Evolutionary conservation across 2,113 vertebrate genomes (phyloP).

Genomic region (Ornithorhynchus anatinus): DNA sequence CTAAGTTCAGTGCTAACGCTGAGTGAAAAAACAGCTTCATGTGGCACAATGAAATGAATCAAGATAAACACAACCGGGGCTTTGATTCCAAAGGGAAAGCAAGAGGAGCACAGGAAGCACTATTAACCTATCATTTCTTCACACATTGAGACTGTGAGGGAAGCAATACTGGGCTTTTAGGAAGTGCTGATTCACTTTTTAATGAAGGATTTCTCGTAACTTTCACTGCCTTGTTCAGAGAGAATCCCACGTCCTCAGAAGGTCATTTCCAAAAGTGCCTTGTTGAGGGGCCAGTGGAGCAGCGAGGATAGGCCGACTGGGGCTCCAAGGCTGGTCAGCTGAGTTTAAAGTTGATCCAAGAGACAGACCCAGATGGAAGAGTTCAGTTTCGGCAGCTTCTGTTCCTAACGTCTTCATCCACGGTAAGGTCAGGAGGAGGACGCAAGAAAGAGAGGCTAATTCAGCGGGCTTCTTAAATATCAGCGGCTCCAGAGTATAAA

Average conservation of each 20-base stretch:
- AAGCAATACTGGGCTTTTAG: neutral
- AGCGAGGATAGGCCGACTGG: neutral
- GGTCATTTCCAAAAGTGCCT: neutral
- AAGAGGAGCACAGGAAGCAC: accelerated
- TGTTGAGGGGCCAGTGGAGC: neutral
- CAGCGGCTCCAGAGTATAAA: too few relatives aligned
- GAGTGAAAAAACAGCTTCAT: too few relatives aligned
- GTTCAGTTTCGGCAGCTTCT: too few relatives aligned
- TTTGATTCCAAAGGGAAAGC: accelerated
- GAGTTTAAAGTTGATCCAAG: too few relatives aligned
- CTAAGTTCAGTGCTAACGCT: too few relatives aligned
- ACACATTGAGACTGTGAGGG: accelerated
- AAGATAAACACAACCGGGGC: neutral
- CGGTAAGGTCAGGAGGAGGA: too few relatives aligned
- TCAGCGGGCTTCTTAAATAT: too few relatives aligned
- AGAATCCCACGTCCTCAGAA: neutral
- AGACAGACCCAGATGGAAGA: too few relatives aligned
- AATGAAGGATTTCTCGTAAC: neutral
- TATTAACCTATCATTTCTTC: accelerated
- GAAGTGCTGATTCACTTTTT: neutral
- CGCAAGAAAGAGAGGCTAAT: too few relatives aligned
- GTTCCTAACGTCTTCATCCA: too few relatives aligned
- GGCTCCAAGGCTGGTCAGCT: neutral
- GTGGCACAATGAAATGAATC: too few relatives aligned
- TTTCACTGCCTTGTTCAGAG: neutral